Evolutionary conservation across 2,888 invertebrate species (phyloP), one percentile per base, ranked within the genome.

Genomic region (Apamea monoglypha): DNA sequence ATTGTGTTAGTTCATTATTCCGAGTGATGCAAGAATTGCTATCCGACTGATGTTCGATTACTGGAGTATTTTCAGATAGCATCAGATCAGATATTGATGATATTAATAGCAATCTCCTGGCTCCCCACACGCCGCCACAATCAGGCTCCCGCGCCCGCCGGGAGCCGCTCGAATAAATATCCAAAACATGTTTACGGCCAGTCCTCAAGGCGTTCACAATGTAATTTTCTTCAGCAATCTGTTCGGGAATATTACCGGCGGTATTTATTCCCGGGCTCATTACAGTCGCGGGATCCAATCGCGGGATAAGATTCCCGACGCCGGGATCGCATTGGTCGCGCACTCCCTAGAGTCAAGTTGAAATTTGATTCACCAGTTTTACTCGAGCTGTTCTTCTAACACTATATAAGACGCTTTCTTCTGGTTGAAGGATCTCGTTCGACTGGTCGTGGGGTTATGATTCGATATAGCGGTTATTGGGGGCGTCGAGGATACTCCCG

Each of bases 201-300:
- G 81, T 88, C 88, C 87, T 89, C 88, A 87, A 88, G 86, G 87
- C 88, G 89, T 87, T 88, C 90, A 87, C 90, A 92, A 93, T 93
- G 92, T 93, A 92, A 93, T 93, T 93, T 92, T 89, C 91, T 84
- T 75, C 89, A 90, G 93, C 94, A 94, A 94, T 94, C 93, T 93
- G 92, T 91, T 91, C 91, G 90, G 90, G 90, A 87, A 92, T 93
- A 94, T 93, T 93, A 93, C 92, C 92, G 87, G 68, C 87, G 93
- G 94, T 94, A 95, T 95, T 95, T 95, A 95, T 95, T 93, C 94
- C 93, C 92, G 91, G 91, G 92, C 92, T 95, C 94, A 95, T 95
- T 95, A 95, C 91, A 88, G 90, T 86, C 88, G 90, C 90, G 90
- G 90, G 92, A 95, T 94, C 95, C 95, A 95, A 95, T 95, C 93